Conservation (phyloP, 2,113 vertebrate genomes). For the Chamaetylas fuelleborni region DNA sequence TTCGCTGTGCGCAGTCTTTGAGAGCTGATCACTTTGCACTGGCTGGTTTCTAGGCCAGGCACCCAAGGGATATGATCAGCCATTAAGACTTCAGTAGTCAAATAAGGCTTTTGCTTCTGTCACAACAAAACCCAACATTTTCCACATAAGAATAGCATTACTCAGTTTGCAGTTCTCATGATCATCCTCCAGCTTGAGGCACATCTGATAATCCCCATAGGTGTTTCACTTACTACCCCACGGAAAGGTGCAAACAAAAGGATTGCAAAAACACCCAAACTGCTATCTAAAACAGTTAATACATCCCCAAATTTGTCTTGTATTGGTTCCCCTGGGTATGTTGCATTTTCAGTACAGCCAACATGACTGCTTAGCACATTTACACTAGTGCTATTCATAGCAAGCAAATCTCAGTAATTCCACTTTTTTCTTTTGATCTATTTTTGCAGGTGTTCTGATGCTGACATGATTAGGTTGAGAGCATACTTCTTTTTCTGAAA, state of each 20-base stretch:
- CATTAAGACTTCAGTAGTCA: neutral
- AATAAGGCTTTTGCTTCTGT: neutral
- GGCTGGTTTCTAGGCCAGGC: neutral
- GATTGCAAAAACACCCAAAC: neutral
- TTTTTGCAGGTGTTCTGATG: constrained; percentile 56
- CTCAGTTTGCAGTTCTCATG: neutral
- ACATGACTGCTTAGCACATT: constrained; percentile 2
- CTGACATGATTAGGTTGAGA: constrained; percentile 35
- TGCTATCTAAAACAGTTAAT: neutral
- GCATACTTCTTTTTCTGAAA: constrained; percentile 23
- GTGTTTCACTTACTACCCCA: neutral
- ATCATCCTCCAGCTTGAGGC: neutral
- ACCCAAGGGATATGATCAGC: neutral
- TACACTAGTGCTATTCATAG: constrained; percentile 40
- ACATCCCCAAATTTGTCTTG: neutral
- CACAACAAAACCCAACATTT: neutral
- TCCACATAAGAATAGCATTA: neutral
- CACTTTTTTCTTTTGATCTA: constrained; percentile 55
- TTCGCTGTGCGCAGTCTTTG: neutral
- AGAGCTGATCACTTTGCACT: neutral
- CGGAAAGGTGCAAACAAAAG: neutral
- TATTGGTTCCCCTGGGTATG: neutral
- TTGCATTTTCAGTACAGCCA: constrained; percentile 1
- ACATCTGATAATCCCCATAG: neutral
- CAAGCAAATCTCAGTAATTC: constrained; percentile 35